phyloP scores from a whole-genome alignment of 1,140 invertebrate species.

The Sitobion miscanthi region DNA sequence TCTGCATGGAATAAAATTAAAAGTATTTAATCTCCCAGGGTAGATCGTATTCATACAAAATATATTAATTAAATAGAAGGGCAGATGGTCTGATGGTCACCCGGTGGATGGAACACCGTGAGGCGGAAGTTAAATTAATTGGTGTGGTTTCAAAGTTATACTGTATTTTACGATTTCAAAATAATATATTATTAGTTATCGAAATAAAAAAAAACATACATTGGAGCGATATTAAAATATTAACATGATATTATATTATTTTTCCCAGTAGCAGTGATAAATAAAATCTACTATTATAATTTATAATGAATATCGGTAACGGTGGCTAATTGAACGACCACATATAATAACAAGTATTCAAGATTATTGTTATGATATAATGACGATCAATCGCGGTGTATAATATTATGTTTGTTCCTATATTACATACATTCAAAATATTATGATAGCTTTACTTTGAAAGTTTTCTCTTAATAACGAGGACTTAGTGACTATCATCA shows the following conservation, averaged over 20 bases:
- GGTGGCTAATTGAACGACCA: not conserved
- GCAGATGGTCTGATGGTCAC: not conserved
- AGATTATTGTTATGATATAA: not conserved
- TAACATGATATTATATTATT: not conserved
- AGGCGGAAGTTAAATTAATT: conserved; percentile 10
- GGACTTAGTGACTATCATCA: not conserved
- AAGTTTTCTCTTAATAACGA: not conserved
- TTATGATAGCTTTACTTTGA: not conserved
- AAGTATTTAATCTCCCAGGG: not conserved
- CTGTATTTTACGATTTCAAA: not conserved
- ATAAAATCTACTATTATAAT: not conserved
- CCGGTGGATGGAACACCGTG: not conserved
- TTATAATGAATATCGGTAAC: not conserved
- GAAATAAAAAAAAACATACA: not conserved
- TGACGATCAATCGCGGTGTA: not conserved
- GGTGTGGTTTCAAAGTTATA: not conserved
- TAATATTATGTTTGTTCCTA: not conserved
- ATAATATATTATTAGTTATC: not conserved
- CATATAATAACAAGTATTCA: not conserved
- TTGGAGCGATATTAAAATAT: not conserved
- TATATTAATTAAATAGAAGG: not conserved
- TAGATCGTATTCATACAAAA: not conserved
- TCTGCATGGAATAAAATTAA: not conserved
- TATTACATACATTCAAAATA: not conserved
- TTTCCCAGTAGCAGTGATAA: not conserved